These are phyloP conservation scores for Lottia gigantea DNA, from an alignment of 2,888 invertebrate genomes.

Conservation along the genomic window DNA sequence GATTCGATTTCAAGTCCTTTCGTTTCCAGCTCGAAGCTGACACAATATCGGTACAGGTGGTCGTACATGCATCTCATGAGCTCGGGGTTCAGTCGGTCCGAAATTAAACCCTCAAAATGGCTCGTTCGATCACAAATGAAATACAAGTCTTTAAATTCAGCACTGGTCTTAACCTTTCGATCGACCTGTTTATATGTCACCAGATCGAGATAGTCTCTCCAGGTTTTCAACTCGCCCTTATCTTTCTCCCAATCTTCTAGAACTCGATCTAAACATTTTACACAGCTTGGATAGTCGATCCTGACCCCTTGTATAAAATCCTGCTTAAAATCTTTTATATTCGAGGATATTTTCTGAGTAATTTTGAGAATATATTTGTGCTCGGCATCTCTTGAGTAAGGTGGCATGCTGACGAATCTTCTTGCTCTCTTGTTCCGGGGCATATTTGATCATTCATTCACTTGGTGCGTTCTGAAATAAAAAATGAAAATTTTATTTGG, in stretches of 20 bases:
- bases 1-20: slow-evolving; percentile 43
- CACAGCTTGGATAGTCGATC: slow-evolving; percentile 36
- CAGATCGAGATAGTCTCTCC: slow-evolving; percentile 45
- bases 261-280: slow-evolving; percentile 36
- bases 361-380: slow-evolving; percentile 43
- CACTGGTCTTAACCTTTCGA: slow-evolving; percentile 27
- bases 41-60: slow-evolving; percentile 49
- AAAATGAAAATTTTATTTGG: too few relatives aligned
- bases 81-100: slow-evolving; percentile 35
- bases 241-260: slow-evolving; percentile 35
- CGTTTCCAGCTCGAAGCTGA: slow-evolving; percentile 49
- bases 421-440: slow-evolving; percentile 10
- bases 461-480: background rate
- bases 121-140: slow-evolving; percentile 43
- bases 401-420: slow-evolving; percentile 27
- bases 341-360: slow-evolving; percentile 41
- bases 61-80: slow-evolving; percentile 42
- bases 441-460: slow-evolving; percentile 7
- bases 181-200: slow-evolving; percentile 31
- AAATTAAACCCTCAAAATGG: slow-evolving; percentile 45
- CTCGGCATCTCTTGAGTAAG: slow-evolving; percentile 45
- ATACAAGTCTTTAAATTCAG: slow-evolving; percentile 38
- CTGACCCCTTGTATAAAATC: slow-evolving; percentile 36
- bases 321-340: slow-evolving; percentile 43
- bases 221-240: slow-evolving; percentile 33